Evolutionary conservation across 2,113 vertebrate species (phyloP).

Genomic region (Cromileptes altivelis): DNA sequence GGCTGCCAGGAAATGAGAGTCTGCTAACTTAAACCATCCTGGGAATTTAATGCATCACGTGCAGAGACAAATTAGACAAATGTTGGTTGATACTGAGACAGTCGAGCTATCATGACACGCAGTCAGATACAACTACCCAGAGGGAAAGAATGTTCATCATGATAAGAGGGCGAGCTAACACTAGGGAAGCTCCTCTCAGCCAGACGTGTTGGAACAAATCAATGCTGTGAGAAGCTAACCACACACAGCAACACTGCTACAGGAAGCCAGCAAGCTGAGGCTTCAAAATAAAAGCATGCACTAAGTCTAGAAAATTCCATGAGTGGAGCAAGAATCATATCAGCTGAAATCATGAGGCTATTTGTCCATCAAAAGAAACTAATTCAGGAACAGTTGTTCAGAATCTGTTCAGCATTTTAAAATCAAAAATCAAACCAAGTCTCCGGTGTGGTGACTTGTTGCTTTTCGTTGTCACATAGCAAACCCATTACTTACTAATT

Average conservation of each 20-base stretch:
- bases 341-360: background rate
- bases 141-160: background rate
- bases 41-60: background rate
- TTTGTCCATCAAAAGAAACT: background rate
- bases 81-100: background rate
- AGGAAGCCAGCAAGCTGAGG: background rate
- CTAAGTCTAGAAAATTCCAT: background rate
- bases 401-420: no score
- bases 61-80: background rate
- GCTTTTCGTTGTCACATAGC: background rate
- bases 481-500: no score
- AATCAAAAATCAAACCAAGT: background rate
- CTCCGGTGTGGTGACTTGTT: background rate
- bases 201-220: conserved; percentile 64
- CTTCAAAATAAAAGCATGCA: conserved; percentile 58
- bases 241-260: rapidly evolving
- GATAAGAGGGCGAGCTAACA: conserved; percentile 13
- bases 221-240: conserved; percentile 4
- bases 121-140: background rate
- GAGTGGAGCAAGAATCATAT: background rate
- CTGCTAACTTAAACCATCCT: background rate
- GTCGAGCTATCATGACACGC: conserved; percentile 18
- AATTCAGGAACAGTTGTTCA: background rate
- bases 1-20: conserved; percentile 17
- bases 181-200: conserved; percentile 19